Base-by-base conservation (phyloP, 2,888 invertebrate species). In the Eustalomyia histrio region DNA sequence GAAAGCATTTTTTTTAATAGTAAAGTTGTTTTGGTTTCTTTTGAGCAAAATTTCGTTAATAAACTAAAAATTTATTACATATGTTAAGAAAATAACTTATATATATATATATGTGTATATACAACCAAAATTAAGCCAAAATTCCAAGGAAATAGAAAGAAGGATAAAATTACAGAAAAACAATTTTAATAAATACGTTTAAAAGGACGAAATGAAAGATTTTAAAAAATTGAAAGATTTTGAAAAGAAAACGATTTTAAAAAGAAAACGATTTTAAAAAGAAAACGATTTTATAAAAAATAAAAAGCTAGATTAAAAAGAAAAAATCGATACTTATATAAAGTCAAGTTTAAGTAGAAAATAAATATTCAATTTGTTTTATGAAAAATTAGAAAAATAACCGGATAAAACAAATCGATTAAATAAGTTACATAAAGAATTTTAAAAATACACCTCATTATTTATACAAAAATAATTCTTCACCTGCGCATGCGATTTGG, bases 21-120 rank as follows among this genome's bases (percentile, higher is more conserved):
- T 52, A 68, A 53, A 57, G 73, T 79, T 55, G 78, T 67, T 57
- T 57, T 60, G 60, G 61, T 17, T 60, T 55, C 33, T 69, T 71
- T 73, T 79, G 78, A 79, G 78, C 78, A 79, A 79, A 68, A 73
- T 73, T 79, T 79, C 72, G 61, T 72, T 73, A 67, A 79, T 72
- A 53, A 67, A 72, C 7, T 29, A 63, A 73, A 61, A 12, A 53
- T 35, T 53, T 18, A 24, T 69, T 39, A 39, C 2, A 16, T 47
- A 21, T 57, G 14, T 57, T 29, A 6, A 29, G 7, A 29, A 29
- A 29, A 29, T 29, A 29, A n/a, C 7, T 6, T 29, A 29, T 21
- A 21, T 21, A 21, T 21, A 21, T 18, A 52, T 35, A 57, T 18
- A 60, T n/a, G n/a, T n/a, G n/a, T n/a, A n/a, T n/a, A n/a, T n/a